A percentile compares a stretch with the other conserved stretches of the same genome.
Conservation (phyloP, 2,113 vertebrate species). For the Zootoca vivipara region DNA sequence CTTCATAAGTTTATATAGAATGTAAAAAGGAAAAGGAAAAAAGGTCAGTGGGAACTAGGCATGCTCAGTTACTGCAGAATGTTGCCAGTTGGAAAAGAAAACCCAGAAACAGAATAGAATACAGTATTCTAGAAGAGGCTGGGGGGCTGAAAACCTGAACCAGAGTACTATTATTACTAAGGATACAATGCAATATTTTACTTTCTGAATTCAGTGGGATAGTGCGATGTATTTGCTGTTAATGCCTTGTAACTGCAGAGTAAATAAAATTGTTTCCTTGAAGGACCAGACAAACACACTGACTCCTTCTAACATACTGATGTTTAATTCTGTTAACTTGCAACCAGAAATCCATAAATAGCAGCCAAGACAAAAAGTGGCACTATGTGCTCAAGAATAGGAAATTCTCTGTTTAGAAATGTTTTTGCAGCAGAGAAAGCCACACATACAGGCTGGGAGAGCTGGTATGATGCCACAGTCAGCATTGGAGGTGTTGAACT, state of each 20-base stretch:
- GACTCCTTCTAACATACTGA: slow-evolving; percentile 47
- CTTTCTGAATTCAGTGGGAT: neutral
- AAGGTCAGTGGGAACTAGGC: too few species aligned
- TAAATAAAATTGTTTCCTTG: neutral
- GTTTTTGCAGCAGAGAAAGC: neutral
- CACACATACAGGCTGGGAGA: neutral
- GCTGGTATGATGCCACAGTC: neutral
- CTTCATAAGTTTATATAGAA: neutral
- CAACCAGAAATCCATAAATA: neutral
- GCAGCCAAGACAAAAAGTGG: slow-evolving; percentile 1
- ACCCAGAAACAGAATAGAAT: neutral
- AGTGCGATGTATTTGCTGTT: neutral
- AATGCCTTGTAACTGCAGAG: neutral
- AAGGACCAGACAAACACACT: neutral
- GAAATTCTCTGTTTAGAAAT: neutral
- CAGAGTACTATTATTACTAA: neutral
- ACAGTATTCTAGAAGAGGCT: neutral
- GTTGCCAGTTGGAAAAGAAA: neutral
- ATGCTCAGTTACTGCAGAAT: neutral
- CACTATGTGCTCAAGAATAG: fast-evolving
- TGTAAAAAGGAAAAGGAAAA: neutral
- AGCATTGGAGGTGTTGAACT: neutral
- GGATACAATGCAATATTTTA: neutral
- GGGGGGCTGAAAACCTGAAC: neutral
- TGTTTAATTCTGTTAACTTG: slow-evolving; percentile 58